A percentile compares a stretch with the other conserved stretches of the same genome.
phyloP scores from a whole-genome alignment of 2,888 invertebrate species.

The Lasioglossum figueresi region DNA sequence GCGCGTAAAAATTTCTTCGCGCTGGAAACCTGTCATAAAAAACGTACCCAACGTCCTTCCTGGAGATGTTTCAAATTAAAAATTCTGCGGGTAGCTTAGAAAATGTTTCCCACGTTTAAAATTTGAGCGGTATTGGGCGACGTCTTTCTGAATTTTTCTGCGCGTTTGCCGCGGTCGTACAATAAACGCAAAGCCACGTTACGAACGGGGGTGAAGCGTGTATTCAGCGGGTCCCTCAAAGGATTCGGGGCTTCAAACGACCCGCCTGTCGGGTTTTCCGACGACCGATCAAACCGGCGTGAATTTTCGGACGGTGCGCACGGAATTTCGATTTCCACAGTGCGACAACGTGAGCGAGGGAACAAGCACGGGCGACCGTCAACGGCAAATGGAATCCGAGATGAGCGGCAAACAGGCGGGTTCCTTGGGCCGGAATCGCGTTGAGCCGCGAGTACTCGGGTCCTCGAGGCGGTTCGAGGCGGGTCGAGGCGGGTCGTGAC shows the following conservation, averaged over 20 bases:
- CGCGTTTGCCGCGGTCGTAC: neutral
- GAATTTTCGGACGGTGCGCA: slow-evolving; percentile 26
- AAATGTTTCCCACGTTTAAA: neutral
- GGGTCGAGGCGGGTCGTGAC: slow-evolving; percentile 7
- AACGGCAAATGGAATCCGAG: slow-evolving; percentile 11
- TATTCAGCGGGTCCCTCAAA: slow-evolving; percentile 20
- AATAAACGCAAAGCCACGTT: neutral
- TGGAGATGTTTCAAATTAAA: neutral
- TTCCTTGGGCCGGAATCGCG: slow-evolving; percentile 20
- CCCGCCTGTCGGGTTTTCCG: slow-evolving; percentile 17
- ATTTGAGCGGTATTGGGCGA: neutral
- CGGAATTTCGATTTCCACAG: neutral
- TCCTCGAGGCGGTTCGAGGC: neutral
- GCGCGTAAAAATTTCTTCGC: neutral
- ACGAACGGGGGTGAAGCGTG: neutral
- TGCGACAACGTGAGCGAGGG: neutral
- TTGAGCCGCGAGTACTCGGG: neutral
- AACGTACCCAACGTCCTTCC: neutral
- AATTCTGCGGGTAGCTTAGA: neutral
- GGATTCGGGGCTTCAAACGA: slow-evolving; percentile 19
- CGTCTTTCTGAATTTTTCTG: neutral
- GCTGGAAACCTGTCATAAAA: too few relatives aligned
- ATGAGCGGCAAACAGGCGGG: slow-evolving; percentile 1
- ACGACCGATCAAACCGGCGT: slow-evolving; percentile 28
- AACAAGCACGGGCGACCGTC: neutral